A percentile compares a stretch with the other conserved stretches of the same genome.
Evolutionary conservation across 2,113 vertebrate species (phyloP).

Genomic region (Hepsetus odoe): DNA sequence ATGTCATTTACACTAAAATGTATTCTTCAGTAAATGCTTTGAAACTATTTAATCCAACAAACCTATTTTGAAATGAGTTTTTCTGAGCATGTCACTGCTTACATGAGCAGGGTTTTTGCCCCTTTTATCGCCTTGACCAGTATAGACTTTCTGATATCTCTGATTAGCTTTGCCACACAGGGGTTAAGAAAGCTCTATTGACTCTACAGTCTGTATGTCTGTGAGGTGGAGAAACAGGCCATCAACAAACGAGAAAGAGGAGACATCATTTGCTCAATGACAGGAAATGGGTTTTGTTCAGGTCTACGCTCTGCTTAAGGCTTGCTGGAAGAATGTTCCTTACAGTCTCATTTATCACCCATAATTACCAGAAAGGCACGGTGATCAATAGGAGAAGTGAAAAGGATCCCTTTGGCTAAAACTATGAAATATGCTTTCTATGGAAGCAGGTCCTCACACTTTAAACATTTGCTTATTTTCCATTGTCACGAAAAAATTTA

Average conservation of each 20-base stretch:
- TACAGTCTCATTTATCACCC: conserved; percentile 37
- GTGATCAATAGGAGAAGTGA: conserved; percentile 29
- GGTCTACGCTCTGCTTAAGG: conserved; percentile 48
- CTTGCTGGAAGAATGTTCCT: conserved; percentile 38
- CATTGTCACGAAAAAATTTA: conserved; percentile 9
- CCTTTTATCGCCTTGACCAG: too few species aligned
- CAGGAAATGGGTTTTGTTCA: conserved; percentile 52
- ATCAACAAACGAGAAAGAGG: background rate
- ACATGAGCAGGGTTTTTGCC: too few species aligned
- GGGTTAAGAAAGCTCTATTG: conserved; percentile 13
- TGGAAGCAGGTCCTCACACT: background rate
- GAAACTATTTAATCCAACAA: too few species aligned
- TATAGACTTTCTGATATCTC: background rate
- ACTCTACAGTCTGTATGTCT: background rate
- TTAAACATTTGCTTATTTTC: conserved; percentile 24
- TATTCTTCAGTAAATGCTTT: too few species aligned
- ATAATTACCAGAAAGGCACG: conserved; percentile 33
- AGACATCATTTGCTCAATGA: conserved; percentile 11
- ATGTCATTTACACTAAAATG: too few species aligned
- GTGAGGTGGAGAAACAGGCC: background rate
- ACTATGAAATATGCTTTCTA: conserved; percentile 3
- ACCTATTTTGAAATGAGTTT: too few species aligned
- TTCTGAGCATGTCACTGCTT: too few species aligned
- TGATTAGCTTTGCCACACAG: conserved; percentile 31
- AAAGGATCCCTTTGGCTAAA: conserved; percentile 23